A percentile compares a stretch with the other conserved stretches of the same genome.
phyloP scores from a whole-genome alignment of 2,888 invertebrate species.

The Eutolmus rufibarbis region DNA sequence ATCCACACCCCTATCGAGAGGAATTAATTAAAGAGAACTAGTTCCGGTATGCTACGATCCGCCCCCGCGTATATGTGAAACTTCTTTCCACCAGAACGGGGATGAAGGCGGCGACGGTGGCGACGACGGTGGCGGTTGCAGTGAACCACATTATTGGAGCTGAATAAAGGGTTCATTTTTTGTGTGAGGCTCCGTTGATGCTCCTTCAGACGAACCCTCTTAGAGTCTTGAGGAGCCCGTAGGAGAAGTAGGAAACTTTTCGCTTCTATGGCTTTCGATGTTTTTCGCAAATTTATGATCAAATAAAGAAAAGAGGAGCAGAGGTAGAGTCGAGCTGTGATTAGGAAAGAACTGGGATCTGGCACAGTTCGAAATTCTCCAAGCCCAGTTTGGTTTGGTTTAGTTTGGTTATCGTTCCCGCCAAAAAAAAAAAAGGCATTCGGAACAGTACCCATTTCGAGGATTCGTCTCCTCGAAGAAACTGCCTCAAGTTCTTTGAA shows the following conservation, averaged over 20 bases:
- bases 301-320: not conserved
- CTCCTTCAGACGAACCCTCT: not conserved
- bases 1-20: not conserved
- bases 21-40: slow-evolving; percentile 39
- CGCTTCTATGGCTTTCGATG: slow-evolving; percentile 22
- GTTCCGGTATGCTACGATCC: slow-evolving; percentile 9
- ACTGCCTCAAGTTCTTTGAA: not conserved
- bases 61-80: not conserved
- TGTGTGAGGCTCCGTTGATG: not conserved
- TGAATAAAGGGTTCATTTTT: slow-evolving; percentile 11
- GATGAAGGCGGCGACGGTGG: not conserved
- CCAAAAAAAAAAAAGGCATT: not conserved
- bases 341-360: not conserved
- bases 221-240: not conserved
- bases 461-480: not conserved
- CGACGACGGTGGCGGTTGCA: not conserved
- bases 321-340: not conserved
- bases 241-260: not conserved
- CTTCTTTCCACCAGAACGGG: not conserved
- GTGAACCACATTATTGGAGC: slow-evolving; percentile 35
- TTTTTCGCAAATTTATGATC: slow-evolving; percentile 35
- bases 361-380: not conserved
- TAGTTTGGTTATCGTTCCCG: not conserved
- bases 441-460: not conserved
- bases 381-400: not conserved